phyloP scores from a whole-genome alignment of 23 tunicate genomes.

The Styela clava region DNA sequence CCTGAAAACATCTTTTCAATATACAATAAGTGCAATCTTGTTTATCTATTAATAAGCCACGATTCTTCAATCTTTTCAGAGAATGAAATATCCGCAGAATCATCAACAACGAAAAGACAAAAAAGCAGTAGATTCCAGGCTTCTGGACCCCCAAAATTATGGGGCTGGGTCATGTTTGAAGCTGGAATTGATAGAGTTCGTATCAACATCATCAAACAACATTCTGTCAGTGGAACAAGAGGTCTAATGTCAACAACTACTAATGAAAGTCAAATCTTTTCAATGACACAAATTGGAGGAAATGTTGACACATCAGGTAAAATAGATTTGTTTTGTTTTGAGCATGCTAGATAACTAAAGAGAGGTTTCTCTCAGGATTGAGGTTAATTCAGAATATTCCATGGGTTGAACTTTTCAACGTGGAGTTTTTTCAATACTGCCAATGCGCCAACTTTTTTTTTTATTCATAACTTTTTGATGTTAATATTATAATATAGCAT shows the following conservation, averaged over 20 bases:
- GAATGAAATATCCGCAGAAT: background rate
- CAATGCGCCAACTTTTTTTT: too few relatives aligned
- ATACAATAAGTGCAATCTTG: too few relatives aligned
- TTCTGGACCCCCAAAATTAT: conserved; percentile 72
- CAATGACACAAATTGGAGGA: background rate
- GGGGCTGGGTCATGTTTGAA: conserved; percentile 97
- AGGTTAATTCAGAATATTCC: too few relatives aligned
- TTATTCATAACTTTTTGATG: too few relatives aligned
- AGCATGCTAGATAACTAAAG: background rate
- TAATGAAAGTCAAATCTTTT: background rate
- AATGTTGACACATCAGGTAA: conserved; percentile 16
- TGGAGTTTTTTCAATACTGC: too few relatives aligned
- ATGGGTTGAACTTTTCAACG: too few relatives aligned
- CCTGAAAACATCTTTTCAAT: too few relatives aligned
- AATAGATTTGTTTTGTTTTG: background rate
- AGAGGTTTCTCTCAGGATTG: too few relatives aligned
- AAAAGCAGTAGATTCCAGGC: conserved; percentile 1
- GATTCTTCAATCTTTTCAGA: background rate
- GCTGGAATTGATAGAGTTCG: conserved; percentile 66
- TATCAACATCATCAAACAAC: conserved; percentile 39
- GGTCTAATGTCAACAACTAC: background rate
- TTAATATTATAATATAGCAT: too few relatives aligned
- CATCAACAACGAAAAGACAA: background rate
- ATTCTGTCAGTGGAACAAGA: background rate
- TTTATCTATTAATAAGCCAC: too few relatives aligned